These are phyloP conservation scores for Drosophila helvetica DNA, from an alignment of 2,888 invertebrate species.

Conservation along the genomic window DNA sequence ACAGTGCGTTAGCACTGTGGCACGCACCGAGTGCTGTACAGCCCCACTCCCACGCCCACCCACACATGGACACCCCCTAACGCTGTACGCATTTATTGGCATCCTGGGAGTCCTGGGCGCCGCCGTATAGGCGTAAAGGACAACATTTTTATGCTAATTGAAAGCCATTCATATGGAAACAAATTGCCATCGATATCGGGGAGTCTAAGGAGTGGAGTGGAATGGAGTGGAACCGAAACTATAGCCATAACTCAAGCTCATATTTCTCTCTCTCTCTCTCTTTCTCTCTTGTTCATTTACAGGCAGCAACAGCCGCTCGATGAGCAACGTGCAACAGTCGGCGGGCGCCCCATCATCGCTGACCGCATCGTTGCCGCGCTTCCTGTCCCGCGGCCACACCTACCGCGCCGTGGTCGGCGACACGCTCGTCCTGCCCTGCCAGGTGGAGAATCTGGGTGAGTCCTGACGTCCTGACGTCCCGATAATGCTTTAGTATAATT, in stretches of 20 bases:
- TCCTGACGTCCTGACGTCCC: conserved; percentile 23
- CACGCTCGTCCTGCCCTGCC: conserved; percentile 91
- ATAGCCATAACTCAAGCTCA: conserved; percentile 3
- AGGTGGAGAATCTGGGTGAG: conserved; percentile 92
- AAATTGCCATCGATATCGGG: conserved; percentile 64
- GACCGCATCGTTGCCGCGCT: conserved; percentile 85
- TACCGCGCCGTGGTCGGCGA: conserved; percentile 92
- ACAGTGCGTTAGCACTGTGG: conserved; percentile 51
- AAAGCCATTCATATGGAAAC: conserved; percentile 78
- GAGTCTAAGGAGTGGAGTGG: neutral
- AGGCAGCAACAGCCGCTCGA: conserved; percentile 80
- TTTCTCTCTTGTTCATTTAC: conserved; percentile 10
- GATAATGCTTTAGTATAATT: conserved; percentile 52
- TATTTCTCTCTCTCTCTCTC: neutral
- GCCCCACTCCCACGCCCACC: neutral
- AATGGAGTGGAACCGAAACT: neutral
- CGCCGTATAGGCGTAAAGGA: conserved; percentile 42
- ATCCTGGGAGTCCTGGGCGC: conserved; percentile 56
- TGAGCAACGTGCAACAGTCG: conserved; percentile 73
- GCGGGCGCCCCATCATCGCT: conserved; percentile 55
- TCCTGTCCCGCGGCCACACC: conserved; percentile 90
- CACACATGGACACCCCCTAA: neutral
- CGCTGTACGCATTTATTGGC: conserved; percentile 57
- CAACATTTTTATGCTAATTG: conserved; percentile 83
- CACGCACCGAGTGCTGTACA: conserved; percentile 22